Evolutionary conservation across 2,888 invertebrate genomes (phyloP).

Genomic region (Glomeris marginata): DNA sequence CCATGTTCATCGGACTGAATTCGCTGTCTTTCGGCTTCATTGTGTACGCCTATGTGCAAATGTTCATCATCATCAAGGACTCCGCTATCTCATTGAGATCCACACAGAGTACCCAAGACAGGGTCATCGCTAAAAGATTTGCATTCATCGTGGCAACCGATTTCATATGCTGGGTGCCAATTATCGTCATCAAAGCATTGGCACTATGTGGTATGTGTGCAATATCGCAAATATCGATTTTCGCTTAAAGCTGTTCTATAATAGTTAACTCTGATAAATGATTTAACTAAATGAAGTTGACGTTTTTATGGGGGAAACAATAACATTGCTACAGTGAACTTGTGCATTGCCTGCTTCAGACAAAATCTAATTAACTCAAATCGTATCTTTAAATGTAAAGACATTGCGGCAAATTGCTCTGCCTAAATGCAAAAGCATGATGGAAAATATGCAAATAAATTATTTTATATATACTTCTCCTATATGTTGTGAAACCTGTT

Average conservation of each 20-base stretch:
- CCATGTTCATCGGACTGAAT: slow-evolving; percentile 41
- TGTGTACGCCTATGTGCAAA: slow-evolving; percentile 40
- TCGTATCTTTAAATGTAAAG: no score
- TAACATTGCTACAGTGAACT: no score
- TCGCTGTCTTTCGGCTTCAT: slow-evolving; percentile 41
- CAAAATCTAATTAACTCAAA: no score
- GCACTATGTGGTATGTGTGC: slow-evolving; percentile 37
- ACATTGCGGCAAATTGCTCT: no score
- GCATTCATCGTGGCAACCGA: slow-evolving; percentile 44
- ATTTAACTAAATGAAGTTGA: not conserved
- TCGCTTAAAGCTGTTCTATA: not conserved
- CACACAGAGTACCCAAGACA: slow-evolving; percentile 40
- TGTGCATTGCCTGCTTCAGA: no score
- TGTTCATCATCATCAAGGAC: slow-evolving; percentile 41
- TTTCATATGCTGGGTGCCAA: slow-evolving; percentile 44
- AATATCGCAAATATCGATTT: slow-evolving; percentile 15
- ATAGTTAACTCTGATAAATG: not conserved
- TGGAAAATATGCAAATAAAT: no score
- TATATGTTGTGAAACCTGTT: no score
- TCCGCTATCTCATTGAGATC: slow-evolving; percentile 42
- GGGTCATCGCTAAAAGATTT: slow-evolving; percentile 42
- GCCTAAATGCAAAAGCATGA: no score
- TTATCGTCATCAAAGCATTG: slow-evolving; percentile 40
- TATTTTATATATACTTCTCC: no score
- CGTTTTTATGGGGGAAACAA: not conserved